Evolutionary conservation across 2,888 invertebrate genomes (phyloP), one percentile per base, ranked within the genome.

Genomic region (Embidobia sp.): DNA sequence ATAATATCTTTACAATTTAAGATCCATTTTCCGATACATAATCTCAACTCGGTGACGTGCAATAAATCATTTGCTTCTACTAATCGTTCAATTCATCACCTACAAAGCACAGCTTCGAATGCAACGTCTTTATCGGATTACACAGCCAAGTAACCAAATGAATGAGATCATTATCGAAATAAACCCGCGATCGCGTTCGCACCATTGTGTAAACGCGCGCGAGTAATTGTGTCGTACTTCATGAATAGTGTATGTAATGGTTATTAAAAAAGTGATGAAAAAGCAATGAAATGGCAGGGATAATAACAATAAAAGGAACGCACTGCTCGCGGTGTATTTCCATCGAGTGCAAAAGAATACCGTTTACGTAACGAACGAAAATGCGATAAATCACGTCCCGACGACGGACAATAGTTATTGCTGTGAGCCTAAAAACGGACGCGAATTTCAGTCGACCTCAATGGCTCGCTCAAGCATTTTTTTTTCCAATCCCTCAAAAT

Each of bases 281-380:
- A 26, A 55, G 53, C 33, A 26, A 11, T 29, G 31, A 33, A 22
- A 22, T 4, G 22, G 22, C 6, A 3, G 22, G 22, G 22, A 6
- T n/a, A n/a, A n/a, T n/a, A 22, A 22, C 3, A 22, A 22, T 3
- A 19, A 49, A 26, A 35, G 27, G 11, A 26, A 26, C n/a, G 22
- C n/a, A 16, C 51, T 1, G 15, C 5, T 53, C 48, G n/a, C n/a
- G 15, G 22, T 40, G 16, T 57, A 42, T 57, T 57, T 35, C 29
- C 57, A 42, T 2, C 55, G 27, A 11, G 42, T 22, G 59, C 19
- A 33, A 44, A 59, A 46, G 13, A 55, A 29, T 29, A 27, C 22
- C 13, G 44, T 46, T 59, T 59, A 59, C 46, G 48, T 48, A 61
- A 61, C 48, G 61, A 48, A 48, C 46, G 35, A 61, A 48, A 61